Percentiles rank a stretch among this genome's conserved stretches.
Conservation (phyloP, 1,140 invertebrate species). For the Copidosoma floridanum region DNA sequence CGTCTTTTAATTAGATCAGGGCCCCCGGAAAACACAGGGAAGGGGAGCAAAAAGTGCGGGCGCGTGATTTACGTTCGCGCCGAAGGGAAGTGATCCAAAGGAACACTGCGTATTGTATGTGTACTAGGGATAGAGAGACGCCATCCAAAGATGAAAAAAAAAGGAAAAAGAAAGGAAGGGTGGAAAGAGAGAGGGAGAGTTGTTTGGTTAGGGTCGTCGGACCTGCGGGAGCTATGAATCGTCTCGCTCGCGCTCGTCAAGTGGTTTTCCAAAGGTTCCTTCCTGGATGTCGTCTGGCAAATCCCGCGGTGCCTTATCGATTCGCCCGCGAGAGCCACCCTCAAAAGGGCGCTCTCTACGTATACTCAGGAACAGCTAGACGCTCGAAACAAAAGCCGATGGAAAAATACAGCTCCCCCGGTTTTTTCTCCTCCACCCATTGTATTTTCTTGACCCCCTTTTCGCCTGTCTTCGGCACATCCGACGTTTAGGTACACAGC, state of each 20-base stretch:
- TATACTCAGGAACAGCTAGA: background rate
- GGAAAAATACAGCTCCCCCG: background rate
- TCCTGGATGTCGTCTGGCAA: slow-evolving; percentile 28
- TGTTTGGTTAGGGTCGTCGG: slow-evolving; percentile 23
- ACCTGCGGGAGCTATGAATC: slow-evolving; percentile 22
- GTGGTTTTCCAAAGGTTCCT: slow-evolving; percentile 25
- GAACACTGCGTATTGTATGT: background rate
- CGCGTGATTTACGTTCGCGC: slow-evolving; percentile 6
- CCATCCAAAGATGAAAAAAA: slow-evolving; percentile 1
- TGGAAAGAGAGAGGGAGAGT: background rate
- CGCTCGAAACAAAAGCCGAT: background rate
- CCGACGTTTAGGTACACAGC: background rate
- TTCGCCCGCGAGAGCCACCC: slow-evolving; percentile 17
- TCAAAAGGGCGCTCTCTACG: no score
- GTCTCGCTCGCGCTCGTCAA: slow-evolving; percentile 18
- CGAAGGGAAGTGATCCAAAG: background rate
- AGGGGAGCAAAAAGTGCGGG: background rate
- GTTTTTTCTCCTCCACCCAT: background rate
- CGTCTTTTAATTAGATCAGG: slow-evolving; percentile 13
- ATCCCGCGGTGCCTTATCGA: slow-evolving; percentile 34
- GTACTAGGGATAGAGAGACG: no score
- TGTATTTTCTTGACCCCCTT: slow-evolving; percentile 13
- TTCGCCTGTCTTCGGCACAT: background rate
- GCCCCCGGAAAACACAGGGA: background rate
- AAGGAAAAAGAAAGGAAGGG: background rate